Conservation (phyloP, 2,797 vertebrate genomes). For the Hydrocynus forskahlii region DNA sequence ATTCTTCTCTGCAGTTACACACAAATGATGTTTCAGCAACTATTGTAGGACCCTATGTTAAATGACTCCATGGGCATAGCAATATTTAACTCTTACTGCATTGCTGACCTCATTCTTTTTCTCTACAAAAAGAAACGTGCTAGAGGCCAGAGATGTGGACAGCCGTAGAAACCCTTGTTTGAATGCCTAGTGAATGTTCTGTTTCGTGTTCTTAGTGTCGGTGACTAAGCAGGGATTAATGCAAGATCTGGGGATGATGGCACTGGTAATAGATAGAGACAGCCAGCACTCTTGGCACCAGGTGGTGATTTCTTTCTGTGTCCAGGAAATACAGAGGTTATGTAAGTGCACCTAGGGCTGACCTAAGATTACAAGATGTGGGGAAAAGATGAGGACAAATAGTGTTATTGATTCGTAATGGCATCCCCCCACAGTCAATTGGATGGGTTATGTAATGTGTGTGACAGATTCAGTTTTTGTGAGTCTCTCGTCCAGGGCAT, state of each 20-base stretch:
- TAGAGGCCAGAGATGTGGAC: too few relatives aligned
- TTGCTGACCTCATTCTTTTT: background rate
- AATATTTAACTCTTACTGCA: too few relatives aligned
- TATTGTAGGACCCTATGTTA: too few relatives aligned
- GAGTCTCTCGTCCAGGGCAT: background rate
- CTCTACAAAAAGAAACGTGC: too few relatives aligned
- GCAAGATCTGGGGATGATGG: background rate
- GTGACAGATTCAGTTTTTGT: background rate
- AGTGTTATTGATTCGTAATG: constrained; percentile 6
- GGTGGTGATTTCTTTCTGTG: background rate
- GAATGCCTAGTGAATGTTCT: too few relatives aligned
- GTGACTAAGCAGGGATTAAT: background rate
- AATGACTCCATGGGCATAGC: too few relatives aligned
- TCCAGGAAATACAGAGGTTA: background rate
- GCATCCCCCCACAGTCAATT: constrained; percentile 1
- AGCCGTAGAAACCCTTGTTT: too few relatives aligned
- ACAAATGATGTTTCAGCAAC: too few relatives aligned
- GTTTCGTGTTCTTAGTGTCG: background rate
- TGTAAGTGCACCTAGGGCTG: background rate
- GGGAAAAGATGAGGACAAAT: background rate
- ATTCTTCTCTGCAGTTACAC: too few relatives aligned
- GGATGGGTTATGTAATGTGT: background rate
- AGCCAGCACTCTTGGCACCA: background rate
- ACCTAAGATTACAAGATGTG: background rate
- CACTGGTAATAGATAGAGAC: background rate